A percentile compares a stretch with the other conserved stretches of the same genome.
Conservation (phyloP, 2,888 invertebrate genomes). For the Capitulum mitella region DNA sequence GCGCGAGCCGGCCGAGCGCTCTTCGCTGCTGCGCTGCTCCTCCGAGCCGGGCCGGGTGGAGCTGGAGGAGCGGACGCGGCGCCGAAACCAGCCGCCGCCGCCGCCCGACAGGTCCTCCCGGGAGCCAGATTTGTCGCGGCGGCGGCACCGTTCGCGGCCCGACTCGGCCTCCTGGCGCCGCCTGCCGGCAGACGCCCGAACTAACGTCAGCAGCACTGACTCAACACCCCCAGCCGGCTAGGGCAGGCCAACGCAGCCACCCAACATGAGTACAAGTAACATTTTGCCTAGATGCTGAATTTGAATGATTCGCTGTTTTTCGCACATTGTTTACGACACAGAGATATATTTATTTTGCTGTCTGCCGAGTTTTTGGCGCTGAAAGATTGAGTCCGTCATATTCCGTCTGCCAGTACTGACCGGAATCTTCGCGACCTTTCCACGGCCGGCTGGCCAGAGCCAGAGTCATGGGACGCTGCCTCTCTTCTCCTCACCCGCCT, state of each 20-base stretch:
- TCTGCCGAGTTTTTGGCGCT: too few relatives aligned
- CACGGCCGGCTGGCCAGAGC: not conserved
- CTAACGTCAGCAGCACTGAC: not conserved
- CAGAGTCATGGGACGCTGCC: not conserved
- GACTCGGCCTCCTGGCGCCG: constrained; percentile 28
- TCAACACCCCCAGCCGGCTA: too few relatives aligned
- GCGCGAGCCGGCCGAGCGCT: constrained; percentile 40
- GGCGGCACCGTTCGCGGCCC: constrained; percentile 25
- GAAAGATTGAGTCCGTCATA: too few relatives aligned
- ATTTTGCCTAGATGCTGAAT: too few relatives aligned
- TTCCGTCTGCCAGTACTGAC: too few relatives aligned
- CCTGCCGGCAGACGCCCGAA: constrained; percentile 4
- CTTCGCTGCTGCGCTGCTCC: constrained; percentile 40
- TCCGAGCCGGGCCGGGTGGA: constrained; percentile 30
- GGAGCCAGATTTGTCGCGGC: constrained; percentile 7
- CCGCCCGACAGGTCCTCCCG: constrained; percentile 26
- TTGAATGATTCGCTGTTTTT: too few relatives aligned
- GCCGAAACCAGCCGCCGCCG: constrained; percentile 36
- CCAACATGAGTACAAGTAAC: too few relatives aligned
- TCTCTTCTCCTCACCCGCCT: not conserved
- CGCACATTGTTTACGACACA: too few relatives aligned
- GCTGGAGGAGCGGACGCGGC: constrained; percentile 35
- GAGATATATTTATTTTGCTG: too few relatives aligned
- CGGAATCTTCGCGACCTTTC: constrained; percentile 3
- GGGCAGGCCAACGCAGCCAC: too few relatives aligned